phyloP scores from a whole-genome alignment of 2,113 vertebrate species.

The Sterrhoptilus dennistouni region DNA sequence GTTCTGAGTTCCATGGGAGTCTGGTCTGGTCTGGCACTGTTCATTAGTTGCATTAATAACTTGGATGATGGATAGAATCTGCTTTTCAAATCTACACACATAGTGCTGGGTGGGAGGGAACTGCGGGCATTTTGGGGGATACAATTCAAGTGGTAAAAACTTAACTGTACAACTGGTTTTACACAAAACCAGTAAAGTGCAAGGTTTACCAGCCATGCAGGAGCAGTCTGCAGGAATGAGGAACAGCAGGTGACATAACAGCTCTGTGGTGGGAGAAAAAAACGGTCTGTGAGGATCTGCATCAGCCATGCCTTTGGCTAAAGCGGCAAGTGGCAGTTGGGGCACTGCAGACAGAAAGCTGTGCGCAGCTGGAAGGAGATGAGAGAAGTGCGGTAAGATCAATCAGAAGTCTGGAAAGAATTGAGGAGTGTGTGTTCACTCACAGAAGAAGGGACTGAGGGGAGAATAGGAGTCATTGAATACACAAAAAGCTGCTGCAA shows the following conservation, averaged over 20 bases:
- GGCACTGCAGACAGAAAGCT: not conserved
- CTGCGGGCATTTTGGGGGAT: not conserved
- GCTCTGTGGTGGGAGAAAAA: not conserved
- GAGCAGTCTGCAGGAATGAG: not conserved
- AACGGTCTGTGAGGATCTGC: not conserved
- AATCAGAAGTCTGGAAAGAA: not conserved
- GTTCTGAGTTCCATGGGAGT: not conserved
- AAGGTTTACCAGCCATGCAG: not conserved
- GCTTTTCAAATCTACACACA: not conserved
- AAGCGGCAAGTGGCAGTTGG: not conserved
- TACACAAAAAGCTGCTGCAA: not conserved
- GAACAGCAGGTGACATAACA: not conserved
- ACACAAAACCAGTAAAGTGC: not conserved
- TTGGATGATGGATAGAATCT: not conserved
- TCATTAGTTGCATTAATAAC: not conserved
- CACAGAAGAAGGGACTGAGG: not conserved
- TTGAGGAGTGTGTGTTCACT: not conserved
- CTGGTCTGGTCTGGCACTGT: not conserved
- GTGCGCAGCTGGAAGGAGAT: not conserved
- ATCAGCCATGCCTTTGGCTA: not conserved
- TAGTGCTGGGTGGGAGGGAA: not conserved
- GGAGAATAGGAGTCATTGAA: not conserved
- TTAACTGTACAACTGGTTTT: not conserved
- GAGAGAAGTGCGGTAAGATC: not conserved
- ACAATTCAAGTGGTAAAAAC: not conserved